Base-by-base conservation (phyloP, 2,888 invertebrate species). In the Chymomyza caudatula region DNA sequence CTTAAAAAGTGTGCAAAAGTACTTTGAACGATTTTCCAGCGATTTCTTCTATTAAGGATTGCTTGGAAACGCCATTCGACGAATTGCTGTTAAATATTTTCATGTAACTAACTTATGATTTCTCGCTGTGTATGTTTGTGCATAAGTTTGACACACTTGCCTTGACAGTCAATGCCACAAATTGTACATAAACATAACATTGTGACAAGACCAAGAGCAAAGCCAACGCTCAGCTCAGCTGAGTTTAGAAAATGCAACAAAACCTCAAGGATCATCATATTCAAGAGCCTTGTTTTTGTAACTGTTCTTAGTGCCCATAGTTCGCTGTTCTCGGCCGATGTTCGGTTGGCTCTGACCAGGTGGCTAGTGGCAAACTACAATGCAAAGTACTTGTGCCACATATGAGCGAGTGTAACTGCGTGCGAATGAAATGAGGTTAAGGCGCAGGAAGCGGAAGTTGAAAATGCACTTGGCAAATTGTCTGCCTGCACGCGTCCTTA, bases 111-210 rank as follows among this genome's bases (percentile, higher is more conserved):
- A 0, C 15, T n/a, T n/a, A 17, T 1, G 2, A 19, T 47, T 15
- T 51, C 19, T 51, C 6, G 19, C 5, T 19, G 51, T 51, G 51
- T 8, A 20, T 19, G 15, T 5, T 22, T 53, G 29, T 19, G 15
- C 62, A 53, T 71, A 76, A 63, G 74, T 69, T 74, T 73, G 61
- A 65, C 67, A 63, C 63, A 68, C 65, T 70, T 53, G 73, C 83
- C 85, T 85, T 80, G 83, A 69, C 73, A 85, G 69, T 82, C 80
- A 80, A 80, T 80, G 80, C 65, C 85, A 80, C 53, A 53, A 53
- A 53, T 53, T 53, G 53, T 53, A 53, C 53, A 53, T 25, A 53
- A 53, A 53, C 53, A 25, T 53, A 53, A 53, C 53, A 53, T 53
- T 53, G 53, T 25, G 13, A 53, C 53, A 22, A 29, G 23, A 29